Evolutionary conservation across 2,888 invertebrate species (phyloP), one percentile per base, ranked within the genome.

Genomic region (Dicranocentrus wangi): DNA sequence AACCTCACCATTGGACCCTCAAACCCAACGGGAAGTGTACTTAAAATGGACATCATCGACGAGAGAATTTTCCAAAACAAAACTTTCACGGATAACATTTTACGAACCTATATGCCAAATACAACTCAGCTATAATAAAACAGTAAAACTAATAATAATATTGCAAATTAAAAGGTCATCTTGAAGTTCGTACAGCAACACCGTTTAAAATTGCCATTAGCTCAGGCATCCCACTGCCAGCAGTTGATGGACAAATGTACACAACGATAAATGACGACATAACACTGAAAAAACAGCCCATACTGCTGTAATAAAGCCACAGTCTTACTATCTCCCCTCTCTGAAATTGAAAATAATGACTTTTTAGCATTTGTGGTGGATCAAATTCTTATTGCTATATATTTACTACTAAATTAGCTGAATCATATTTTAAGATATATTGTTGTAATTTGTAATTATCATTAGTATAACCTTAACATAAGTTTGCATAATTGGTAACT

Each of bases 11-110:
- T 89, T 15, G 89, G 89, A 25, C 89, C 89, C 83, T 89, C 89
- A n/a, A 89, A 89, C 15, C 89, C 89, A 0, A 89, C 89, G 15
- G 89, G 89, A 85, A 89, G 87, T 8, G 89, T 89, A 85, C 88
- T 88, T 1, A 88, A 88, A 47, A 89, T 89, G 32, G 89, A 88
- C 32, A 88, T 86, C 19, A 83, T 82, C 79, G 87, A 87, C 2
- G 88, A 88, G 23, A 88, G 75, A 72, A 88, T 88, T 86, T 89
- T 89, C 60, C 88, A 88, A 27, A 87, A 82, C 85, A 88, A 83
- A 0, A 88, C 88, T 84, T 88, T 87, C n/a, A 88, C 81, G 77
- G 87, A 88, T 79, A 89, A 88, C 15, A 70, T 39, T 25, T 78
- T 78, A 17, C 39, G 61, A 28, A 78, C 65, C 78, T 77, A 17